Evolutionary conservation across 1,140 invertebrate species (phyloP).

Genomic region (Trachelipus rathkii): DNA sequence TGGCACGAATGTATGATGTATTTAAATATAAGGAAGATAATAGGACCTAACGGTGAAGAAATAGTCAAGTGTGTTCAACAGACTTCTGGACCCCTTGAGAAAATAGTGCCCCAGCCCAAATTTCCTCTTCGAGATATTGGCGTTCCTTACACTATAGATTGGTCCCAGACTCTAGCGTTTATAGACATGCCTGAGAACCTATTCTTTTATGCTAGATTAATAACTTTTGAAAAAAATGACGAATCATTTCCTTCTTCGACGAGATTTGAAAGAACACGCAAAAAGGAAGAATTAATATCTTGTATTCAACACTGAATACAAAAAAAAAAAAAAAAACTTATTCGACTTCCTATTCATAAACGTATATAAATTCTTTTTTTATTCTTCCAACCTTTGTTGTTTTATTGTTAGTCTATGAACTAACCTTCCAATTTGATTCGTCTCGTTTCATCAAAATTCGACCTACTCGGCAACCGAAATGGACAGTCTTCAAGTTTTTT

Average conservation of each 20-base stretch:
- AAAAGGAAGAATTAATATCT: constrained; percentile 13
- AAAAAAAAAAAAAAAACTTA: background rate
- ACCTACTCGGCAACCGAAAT: background rate
- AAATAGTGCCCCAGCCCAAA: no score
- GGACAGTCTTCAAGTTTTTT: background rate
- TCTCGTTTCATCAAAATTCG: background rate
- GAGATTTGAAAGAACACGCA: background rate
- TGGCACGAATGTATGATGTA: no score
- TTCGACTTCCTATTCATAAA: constrained; percentile 7
- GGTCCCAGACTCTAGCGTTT: no score
- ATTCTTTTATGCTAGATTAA: constrained; percentile 11
- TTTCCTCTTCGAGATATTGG: no score
- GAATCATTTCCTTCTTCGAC: background rate
- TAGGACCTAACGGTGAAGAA: no score
- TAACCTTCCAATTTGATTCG: constrained; percentile 1
- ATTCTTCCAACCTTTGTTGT: background rate
- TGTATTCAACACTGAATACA: background rate
- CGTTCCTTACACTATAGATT: no score
- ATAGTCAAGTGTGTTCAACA: no score
- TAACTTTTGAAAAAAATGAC: constrained; percentile 2
- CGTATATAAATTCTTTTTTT: constrained; percentile 2
- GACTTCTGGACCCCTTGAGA: no score
- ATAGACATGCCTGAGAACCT: no score
- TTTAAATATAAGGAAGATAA: no score
- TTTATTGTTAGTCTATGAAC: constrained; percentile 3